These are phyloP conservation scores for Pempheris klunzingeri DNA, from an alignment of 2,797 vertebrate species.

Conservation along the genomic window DNA sequence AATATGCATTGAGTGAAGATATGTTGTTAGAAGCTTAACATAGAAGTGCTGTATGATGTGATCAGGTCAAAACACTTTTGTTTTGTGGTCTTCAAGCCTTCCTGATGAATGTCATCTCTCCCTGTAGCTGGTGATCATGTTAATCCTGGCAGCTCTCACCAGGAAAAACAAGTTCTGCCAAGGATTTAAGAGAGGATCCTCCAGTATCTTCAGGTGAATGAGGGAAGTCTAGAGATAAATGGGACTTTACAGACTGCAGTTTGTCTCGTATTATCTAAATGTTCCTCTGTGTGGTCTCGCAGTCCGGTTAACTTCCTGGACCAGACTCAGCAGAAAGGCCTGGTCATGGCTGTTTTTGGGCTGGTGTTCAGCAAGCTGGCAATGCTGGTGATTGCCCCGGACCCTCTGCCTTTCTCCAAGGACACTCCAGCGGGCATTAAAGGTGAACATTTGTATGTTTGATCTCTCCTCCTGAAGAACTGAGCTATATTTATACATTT, in stretches of 20 bases:
- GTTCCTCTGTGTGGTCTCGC: constrained; percentile 22
- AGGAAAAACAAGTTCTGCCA: constrained; percentile 83
- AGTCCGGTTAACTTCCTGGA: constrained; percentile 93
- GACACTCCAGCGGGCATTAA: constrained; percentile 73
- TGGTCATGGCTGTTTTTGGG: constrained; percentile 88
- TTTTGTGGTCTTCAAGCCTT: background rate
- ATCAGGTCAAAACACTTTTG: too few species aligned
- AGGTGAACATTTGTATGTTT: constrained; percentile 78
- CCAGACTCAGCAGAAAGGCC: constrained; percentile 84
- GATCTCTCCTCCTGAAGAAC: background rate
- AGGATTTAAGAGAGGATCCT: constrained; percentile 80
- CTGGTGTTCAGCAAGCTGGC: constrained; percentile 92
- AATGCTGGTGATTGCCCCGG: constrained; percentile 83
- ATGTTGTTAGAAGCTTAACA: background rate
- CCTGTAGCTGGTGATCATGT: constrained; percentile 83
- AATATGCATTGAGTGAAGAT: background rate
- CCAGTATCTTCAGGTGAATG: constrained; percentile 90
- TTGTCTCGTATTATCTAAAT: background rate
- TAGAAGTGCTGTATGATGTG: too few species aligned
- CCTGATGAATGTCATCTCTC: constrained; percentile 11
- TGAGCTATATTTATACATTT: background rate
- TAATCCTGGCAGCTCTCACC: constrained; percentile 87
- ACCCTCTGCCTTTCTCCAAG: constrained; percentile 88
- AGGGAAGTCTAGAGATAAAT: background rate
- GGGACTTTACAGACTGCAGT: accelerated